Evolutionary conservation across 2,113 vertebrate genomes (phyloP).

Genomic region (Brachirus orientalis): DNA sequence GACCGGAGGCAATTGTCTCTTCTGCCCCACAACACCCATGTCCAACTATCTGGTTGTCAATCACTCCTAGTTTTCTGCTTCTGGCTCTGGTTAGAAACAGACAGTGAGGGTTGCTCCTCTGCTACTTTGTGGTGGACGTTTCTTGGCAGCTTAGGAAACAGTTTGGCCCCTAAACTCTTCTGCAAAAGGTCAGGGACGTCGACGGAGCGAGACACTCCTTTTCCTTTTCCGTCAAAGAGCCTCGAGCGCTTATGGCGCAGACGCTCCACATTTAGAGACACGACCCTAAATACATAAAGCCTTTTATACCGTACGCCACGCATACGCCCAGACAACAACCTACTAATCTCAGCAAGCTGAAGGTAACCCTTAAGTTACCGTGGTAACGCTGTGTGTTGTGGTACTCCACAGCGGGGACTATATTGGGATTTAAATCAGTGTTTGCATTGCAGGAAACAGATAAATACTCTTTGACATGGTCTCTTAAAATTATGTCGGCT

Average conservation of each 20-base stretch:
- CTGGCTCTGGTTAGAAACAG: neutral
- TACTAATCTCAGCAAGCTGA: conserved; percentile 56
- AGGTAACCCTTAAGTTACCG: conserved; percentile 59
- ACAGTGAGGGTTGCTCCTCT: neutral
- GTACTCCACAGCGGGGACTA: conserved; percentile 10
- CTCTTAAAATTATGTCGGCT: conserved; percentile 30
- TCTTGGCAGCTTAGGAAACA: neutral
- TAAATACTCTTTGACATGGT: conserved; percentile 42
- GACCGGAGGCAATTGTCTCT: too few relatives aligned
- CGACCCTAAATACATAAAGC: conserved; percentile 59
- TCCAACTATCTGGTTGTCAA: neutral
- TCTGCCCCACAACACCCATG: too few relatives aligned
- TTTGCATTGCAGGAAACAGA: conserved; percentile 57
- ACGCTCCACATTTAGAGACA: conserved; percentile 67
- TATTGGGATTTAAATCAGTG: conserved; percentile 36
- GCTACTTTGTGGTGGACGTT: neutral
- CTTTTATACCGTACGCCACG: conserved; percentile 36
- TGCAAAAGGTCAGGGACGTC: conserved; percentile 53
- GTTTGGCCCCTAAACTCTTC: conserved; percentile 35
- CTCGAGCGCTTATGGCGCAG: conserved; percentile 38
- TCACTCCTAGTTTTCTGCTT: too few relatives aligned
- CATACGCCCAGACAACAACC: conserved; percentile 65
- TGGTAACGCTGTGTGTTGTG: conserved; percentile 50
- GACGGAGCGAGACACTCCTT: conserved; percentile 47
- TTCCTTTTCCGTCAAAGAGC: conserved; percentile 24